Conservation (phyloP, 2,113 vertebrate species). For the Hemiscyllium ocellatum region DNA sequence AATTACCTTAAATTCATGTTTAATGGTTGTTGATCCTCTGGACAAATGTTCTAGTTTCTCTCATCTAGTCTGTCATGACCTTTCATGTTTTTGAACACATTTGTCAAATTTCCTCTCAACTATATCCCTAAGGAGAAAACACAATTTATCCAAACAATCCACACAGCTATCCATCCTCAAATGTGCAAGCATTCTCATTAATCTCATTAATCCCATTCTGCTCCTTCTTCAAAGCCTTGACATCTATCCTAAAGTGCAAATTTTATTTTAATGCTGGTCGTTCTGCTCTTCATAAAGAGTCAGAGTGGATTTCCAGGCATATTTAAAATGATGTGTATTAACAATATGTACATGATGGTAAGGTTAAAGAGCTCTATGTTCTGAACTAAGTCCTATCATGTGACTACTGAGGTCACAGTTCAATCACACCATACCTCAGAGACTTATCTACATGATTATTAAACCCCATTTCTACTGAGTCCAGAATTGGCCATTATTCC, state of each 20-base stretch:
- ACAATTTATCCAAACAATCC: not conserved
- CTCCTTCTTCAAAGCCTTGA: not conserved
- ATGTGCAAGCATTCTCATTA: not conserved
- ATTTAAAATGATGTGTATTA: no score
- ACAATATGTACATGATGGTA: no score
- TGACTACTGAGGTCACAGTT: no score
- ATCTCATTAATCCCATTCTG: not conserved
- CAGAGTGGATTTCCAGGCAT: no score
- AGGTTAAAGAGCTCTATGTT: no score
- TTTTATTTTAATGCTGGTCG: no score
- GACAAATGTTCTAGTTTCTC: not conserved
- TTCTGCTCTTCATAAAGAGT: no score
- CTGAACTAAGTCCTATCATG: no score
- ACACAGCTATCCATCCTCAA: not conserved
- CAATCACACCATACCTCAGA: no score
- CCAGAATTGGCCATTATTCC: not conserved
- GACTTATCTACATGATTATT: no score
- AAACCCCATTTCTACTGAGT: no score
- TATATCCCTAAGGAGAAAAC: not conserved
- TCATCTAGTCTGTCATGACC: not conserved
- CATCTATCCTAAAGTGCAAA: not conserved
- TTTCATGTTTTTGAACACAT: not conserved
- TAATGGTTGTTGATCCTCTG: not conserved
- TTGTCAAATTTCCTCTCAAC: not conserved
- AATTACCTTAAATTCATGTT: not conserved